Conservation (phyloP, 2,113 vertebrate genomes). For the Nipponia nippon region DNA sequence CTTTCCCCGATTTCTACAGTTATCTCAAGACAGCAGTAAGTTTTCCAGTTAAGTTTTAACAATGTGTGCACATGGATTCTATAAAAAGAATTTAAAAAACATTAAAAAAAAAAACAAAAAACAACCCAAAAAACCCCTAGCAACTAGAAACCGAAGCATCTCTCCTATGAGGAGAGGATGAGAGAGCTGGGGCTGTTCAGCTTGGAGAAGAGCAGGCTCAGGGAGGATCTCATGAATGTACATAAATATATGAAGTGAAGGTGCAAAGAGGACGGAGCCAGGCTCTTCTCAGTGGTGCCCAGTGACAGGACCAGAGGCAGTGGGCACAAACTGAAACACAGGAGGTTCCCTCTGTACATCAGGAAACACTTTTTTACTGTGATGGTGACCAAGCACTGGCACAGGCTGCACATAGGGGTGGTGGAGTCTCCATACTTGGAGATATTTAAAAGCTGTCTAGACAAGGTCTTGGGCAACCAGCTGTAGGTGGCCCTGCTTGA, state of each 20-base stretch:
- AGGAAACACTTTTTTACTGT: not conserved
- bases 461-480: not conserved
- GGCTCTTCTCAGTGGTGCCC: not conserved
- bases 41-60: not conserved
- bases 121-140: not conserved
- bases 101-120: not conserved
- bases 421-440: not conserved
- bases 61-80: not conserved
- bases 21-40: not conserved
- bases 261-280: not conserved
- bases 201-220: not conserved
- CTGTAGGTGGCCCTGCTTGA: not conserved
- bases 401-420: not conserved
- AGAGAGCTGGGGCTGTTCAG: not conserved
- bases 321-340: not conserved
- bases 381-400: fast-evolving
- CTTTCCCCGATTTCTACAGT: not conserved
- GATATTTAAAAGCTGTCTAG: not conserved
- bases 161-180: not conserved
- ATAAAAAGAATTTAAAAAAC: not conserved
- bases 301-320: not conserved
- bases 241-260: not conserved
- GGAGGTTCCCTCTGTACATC: not conserved
- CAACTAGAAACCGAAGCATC: not conserved
- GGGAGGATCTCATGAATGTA: fast-evolving